Percentiles rank a stretch among this genome's conserved stretches.
These are phyloP conservation scores for Cyanocitta stelleri DNA, from an alignment of 2,113 vertebrate genomes.

Conservation along the genomic window DNA sequence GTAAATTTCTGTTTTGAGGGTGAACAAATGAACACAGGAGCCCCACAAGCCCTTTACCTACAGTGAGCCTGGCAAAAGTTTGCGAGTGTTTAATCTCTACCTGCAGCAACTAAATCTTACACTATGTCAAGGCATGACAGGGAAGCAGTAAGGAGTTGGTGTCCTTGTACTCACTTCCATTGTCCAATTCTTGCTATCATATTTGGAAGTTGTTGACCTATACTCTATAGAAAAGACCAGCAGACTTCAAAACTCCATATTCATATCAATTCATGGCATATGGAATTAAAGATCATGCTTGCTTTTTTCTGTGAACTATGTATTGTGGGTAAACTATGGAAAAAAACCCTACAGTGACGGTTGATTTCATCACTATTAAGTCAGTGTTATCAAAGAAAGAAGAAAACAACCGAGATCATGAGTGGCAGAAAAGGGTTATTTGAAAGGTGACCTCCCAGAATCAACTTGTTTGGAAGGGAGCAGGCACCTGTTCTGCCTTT, in stretches of 20 bases:
- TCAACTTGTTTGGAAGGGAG: background rate
- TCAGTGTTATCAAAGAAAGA: background rate
- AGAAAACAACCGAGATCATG: accelerated
- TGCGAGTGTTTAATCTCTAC: background rate
- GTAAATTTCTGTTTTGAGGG: background rate
- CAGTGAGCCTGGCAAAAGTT: background rate
- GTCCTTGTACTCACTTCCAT: background rate
- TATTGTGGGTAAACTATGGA: background rate
- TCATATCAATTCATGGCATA: background rate
- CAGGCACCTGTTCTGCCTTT: background rate
- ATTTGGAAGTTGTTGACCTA: background rate
- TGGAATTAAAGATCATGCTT: background rate
- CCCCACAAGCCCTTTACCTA: background rate
- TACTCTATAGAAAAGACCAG: background rate
- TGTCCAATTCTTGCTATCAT: background rate
- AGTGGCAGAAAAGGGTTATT: background rate
- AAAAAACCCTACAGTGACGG: background rate
- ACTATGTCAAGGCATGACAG: background rate
- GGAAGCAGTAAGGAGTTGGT: background rate
- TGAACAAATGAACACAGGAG: background rate
- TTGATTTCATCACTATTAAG: background rate
- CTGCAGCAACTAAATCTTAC: background rate
- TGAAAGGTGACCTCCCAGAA: background rate
- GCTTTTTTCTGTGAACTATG: background rate
- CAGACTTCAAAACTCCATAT: background rate